These are phyloP conservation scores for Anisognathus igniventris DNA, from an alignment of 2,797 vertebrate species.

Conservation along the genomic window DNA sequence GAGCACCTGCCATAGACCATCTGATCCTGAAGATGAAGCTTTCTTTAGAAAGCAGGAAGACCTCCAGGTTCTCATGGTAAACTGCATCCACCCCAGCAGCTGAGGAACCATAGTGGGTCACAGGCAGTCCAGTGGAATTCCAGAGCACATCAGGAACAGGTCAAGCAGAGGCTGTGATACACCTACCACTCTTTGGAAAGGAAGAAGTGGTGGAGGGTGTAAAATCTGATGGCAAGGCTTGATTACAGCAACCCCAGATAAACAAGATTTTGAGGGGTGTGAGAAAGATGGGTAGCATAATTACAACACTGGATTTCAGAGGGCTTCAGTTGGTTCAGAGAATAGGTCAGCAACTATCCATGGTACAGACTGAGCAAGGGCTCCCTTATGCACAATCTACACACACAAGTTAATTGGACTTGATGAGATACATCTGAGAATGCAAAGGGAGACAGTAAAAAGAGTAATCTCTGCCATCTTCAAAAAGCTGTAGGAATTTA, in stretches of 20 bases:
- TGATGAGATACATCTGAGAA: neutral
- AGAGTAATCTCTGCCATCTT: neutral
- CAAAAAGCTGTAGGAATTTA: neutral
- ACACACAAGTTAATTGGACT: neutral
- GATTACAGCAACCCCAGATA: neutral
- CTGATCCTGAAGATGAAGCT: neutral
- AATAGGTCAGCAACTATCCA: neutral
- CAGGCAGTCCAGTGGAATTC: neutral
- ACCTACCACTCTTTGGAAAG: neutral
- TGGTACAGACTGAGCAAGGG: neutral
- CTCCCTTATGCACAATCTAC: neutral
- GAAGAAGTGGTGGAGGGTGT: neutral
- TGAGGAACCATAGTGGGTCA: neutral
- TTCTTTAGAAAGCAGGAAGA: neutral
- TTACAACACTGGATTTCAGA: neutral
- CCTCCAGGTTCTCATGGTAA: neutral
- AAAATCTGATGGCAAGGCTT: neutral
- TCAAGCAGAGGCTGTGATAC: neutral
- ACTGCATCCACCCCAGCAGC: neutral
- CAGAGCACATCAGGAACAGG: neutral
- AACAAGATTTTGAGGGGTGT: neutral
- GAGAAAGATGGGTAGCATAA: neutral
- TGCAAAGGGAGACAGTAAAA: neutral
- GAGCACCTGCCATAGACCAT: neutral
- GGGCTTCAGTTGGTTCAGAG: neutral